Base-by-base conservation (phyloP, 2,888 invertebrate genomes). In the Erebia aethiops region DNA sequence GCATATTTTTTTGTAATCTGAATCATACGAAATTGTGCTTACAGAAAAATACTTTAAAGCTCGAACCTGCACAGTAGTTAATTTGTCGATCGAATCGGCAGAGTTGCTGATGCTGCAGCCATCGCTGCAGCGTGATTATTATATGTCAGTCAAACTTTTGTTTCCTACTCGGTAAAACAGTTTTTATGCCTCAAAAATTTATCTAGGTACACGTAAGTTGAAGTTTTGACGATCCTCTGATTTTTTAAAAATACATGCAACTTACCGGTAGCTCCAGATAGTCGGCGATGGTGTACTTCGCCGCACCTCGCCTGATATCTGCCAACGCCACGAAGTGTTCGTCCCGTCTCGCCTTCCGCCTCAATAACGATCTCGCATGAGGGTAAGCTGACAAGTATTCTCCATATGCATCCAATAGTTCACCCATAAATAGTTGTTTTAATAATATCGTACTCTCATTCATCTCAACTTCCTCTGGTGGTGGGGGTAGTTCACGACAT, bases 191-290 rank as follows among this genome's bases (percentile, higher is more conserved):
- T 0, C 0, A 0, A 35, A 35, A 35, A 35, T 35, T 35, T 35
- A 7, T 7, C 35, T 35, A n/a, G n/a, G n/a, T n/a, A 35, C 7
- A 26, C 21, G 56, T 21, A 5, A n/a, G 4, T 26, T 35, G 14
- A 26, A 14, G 13, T 57, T 57, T 13, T 35, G 14, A 52, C 61
- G 11, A 61, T 58, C 13, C 18, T 11, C 26, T 26, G 26, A 26
- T n/a, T 41, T 26, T 57, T 57, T 0, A 11, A 43, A 62, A 52
- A 61, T 71, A 77, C 61, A 64, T 46, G 76, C 71, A 70, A 95
- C 96, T 95, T 85, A 96, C 96, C 95, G 96, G 96, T 86, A 96
- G 86, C 84, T 95, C 94, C 76, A 96, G 94, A 77, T 96, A 94
- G 75, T 95, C 94, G 63, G 94, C 93, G 67, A 96, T 94, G 71